A percentile compares a stretch with the other conserved stretches of the same genome.
Evolutionary conservation across 2,888 invertebrate species (phyloP).

Genomic region (Steinernema carpocapsae): DNA sequence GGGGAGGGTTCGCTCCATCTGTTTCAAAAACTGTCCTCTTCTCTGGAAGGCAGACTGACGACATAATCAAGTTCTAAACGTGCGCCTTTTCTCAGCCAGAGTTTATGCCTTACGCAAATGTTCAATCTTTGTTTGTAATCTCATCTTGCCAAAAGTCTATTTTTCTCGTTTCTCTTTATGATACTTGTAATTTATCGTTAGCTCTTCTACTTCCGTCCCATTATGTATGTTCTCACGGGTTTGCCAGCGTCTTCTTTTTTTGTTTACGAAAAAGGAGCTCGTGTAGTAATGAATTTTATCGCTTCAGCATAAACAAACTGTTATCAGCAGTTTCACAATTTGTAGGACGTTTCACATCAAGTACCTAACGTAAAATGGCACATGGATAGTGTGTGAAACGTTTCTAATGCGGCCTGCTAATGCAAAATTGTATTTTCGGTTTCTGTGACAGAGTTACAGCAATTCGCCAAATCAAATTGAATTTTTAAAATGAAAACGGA

Average conservation of each 20-base stretch:
- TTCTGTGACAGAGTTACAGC: no score
- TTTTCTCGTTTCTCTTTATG: background rate
- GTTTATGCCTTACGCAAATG: background rate
- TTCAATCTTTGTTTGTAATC: background rate
- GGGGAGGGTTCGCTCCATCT: constrained; percentile 38
- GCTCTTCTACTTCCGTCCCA: constrained; percentile 6
- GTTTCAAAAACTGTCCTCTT: constrained; percentile 44
- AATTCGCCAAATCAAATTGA: no score
- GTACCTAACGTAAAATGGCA: no score
- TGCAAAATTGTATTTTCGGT: no score
- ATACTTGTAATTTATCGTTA: constrained; percentile 6
- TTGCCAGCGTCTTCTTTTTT: background rate
- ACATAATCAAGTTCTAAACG: constrained; percentile 48
- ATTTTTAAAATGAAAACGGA: no score
- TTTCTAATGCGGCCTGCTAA: no score
- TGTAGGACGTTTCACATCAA: no score
- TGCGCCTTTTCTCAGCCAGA: background rate
- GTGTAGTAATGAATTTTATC: no score
- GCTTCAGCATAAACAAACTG: no score
- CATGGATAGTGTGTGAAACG: no score
- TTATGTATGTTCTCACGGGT: constrained; percentile 14
- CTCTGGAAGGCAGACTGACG: constrained; percentile 43
- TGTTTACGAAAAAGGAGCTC: no score
- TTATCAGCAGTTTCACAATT: no score
- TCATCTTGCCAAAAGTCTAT: background rate